Conservation (phyloP, 1,140 invertebrate species). For the Cydia amplana region DNA sequence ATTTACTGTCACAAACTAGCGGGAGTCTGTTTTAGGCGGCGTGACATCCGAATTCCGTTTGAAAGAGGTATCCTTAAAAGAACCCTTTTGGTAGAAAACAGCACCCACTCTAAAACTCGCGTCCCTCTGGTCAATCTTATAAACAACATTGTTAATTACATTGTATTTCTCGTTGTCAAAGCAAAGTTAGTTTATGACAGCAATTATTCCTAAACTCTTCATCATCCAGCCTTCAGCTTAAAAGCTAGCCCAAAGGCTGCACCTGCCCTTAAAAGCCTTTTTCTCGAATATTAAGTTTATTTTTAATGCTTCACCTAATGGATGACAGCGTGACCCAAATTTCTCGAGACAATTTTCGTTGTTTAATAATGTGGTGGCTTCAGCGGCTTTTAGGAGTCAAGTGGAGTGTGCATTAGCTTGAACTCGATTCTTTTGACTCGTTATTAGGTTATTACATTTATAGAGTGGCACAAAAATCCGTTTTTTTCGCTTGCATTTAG, state of each 20-base stretch:
- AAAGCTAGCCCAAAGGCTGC: slow-evolving; percentile 12
- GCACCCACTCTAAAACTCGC: too few species aligned
- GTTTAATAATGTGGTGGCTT: slow-evolving; percentile 58
- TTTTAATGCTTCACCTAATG: slow-evolving; percentile 76
- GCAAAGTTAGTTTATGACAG: background rate
- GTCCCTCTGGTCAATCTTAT: too few species aligned
- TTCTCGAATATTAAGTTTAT: slow-evolving; percentile 72
- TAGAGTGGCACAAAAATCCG: too few species aligned
- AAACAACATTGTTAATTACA: too few species aligned
- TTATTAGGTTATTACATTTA: too few species aligned
- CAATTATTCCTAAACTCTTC: background rate
- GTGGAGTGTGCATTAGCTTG: background rate
- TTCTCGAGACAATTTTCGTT: slow-evolving; percentile 73
- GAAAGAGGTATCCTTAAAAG: too few species aligned
- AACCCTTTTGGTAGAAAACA: too few species aligned
- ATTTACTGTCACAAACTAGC: too few species aligned
- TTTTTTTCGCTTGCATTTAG: too few species aligned
- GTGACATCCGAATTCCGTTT: too few species aligned
- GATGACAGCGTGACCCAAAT: slow-evolving; percentile 67
- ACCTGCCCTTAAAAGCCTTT: slow-evolving; percentile 61
- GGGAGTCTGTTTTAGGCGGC: too few species aligned
- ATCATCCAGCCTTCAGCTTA: background rate
- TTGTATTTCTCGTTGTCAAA: too few species aligned
- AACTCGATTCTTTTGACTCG: background rate
- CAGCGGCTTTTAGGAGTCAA: slow-evolving; percentile 30